Conservation (phyloP, 2,888 invertebrate species). For the Hyposoter didymator region DNA sequence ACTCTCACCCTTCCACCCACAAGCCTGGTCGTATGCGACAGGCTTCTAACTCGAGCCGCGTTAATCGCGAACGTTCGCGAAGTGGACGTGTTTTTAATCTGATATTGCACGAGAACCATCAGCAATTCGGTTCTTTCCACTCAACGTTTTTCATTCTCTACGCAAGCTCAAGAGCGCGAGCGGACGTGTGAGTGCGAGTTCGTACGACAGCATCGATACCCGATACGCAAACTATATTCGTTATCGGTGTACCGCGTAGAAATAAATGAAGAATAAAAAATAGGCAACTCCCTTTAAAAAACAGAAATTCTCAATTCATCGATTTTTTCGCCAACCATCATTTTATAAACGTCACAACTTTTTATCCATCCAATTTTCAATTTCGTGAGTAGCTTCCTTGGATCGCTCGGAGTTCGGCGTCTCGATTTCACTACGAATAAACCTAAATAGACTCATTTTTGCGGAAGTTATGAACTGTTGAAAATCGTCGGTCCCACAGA, state of each 20-base stretch:
- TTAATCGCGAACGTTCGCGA: conserved; percentile 73
- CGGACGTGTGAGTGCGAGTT: not conserved
- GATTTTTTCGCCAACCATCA: too few relatives aligned
- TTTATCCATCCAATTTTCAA: too few relatives aligned
- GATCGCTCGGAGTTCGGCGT: too few relatives aligned
- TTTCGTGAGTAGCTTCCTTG: too few relatives aligned
- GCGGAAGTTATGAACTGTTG: too few relatives aligned
- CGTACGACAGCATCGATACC: not conserved
- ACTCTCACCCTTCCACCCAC: conserved; percentile 14
- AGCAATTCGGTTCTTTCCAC: conserved; percentile 11
- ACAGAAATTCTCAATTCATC: too few relatives aligned
- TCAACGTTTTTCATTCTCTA: conserved; percentile 14
- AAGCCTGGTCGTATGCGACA: conserved; percentile 38
- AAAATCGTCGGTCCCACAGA: too few relatives aligned
- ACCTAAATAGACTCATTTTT: too few relatives aligned
- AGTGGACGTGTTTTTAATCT: conserved; percentile 74
- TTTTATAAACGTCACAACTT: too few relatives aligned
- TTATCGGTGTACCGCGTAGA: not conserved
- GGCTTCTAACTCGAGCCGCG: conserved; percentile 62
- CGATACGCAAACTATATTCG: not conserved
- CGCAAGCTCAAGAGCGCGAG: not conserved
- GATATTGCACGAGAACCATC: conserved; percentile 66
- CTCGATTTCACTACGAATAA: too few relatives aligned
- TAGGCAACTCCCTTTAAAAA: not conserved
- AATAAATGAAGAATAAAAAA: not conserved